Percentiles rank a stretch among this genome's conserved stretches.
Conservation (phyloP, 2,797 vertebrate species). For the Pelobates cultripes region DNA sequence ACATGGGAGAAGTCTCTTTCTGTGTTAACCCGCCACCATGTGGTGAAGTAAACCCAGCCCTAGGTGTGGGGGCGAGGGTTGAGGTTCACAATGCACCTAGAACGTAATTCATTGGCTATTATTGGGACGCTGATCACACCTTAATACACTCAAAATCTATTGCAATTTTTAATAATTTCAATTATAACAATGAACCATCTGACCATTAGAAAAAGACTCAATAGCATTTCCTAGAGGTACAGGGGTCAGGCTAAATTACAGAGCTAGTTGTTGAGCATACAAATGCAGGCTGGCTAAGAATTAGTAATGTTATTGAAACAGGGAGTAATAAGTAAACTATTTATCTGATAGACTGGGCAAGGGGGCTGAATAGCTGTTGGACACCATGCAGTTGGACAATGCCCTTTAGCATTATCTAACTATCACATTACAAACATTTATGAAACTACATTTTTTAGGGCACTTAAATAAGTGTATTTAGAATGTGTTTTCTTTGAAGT, state of each 20-base stretch:
- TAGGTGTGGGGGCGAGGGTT: too few relatives aligned
- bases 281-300: conserved; percentile 40
- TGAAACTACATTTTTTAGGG: conserved; percentile 82
- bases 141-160: too few relatives aligned
- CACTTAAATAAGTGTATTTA: conserved; percentile 79
- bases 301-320: conserved; percentile 48
- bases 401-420: conserved; percentile 73
- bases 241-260: conserved; percentile 42
- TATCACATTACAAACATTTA: conserved; percentile 88
- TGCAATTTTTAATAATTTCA: too few relatives aligned
- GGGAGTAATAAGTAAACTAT: conserved; percentile 74
- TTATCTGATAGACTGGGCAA: conserved; percentile 69
- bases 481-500: conserved; percentile 84
- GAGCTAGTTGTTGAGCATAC: conserved; percentile 30
- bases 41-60: not conserved
- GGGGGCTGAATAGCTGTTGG: conserved; percentile 57
- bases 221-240: not conserved
- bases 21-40: conserved; percentile 21
- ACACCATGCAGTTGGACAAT: conserved; percentile 57
- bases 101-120: too few relatives aligned
- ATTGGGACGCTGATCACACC: too few relatives aligned
- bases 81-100: too few relatives aligned
- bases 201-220: not conserved
- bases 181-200: not conserved
- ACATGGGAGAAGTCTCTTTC: not conserved